phyloP scores from a whole-genome alignment of 2,113 vertebrate species.

The Hippocampus barbouri region DNA sequence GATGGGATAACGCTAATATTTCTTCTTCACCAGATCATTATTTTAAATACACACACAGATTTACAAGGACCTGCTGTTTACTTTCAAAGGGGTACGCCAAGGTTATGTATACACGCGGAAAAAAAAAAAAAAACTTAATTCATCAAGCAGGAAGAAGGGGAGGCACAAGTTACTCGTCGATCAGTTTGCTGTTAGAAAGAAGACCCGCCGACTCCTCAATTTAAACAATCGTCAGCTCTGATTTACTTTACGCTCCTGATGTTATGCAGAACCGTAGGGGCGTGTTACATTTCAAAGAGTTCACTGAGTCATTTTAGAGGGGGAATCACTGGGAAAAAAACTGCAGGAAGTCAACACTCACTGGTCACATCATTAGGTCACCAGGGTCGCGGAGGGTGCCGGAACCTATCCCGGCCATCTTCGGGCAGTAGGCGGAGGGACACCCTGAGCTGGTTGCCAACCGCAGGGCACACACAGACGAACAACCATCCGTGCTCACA shows the following conservation, averaged over 20 bases:
- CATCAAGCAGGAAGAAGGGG: background rate
- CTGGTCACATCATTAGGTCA: too few relatives aligned
- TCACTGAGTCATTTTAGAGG: background rate
- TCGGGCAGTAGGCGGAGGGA: too few relatives aligned
- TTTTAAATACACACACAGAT: background rate
- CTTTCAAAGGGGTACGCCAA: background rate
- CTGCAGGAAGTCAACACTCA: background rate
- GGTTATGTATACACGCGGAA: background rate
- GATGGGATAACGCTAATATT: background rate
- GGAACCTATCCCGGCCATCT: too few relatives aligned
- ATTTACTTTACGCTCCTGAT: slow-evolving; percentile 37
- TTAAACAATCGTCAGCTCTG: slow-evolving; percentile 39
- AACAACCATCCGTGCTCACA: too few relatives aligned
- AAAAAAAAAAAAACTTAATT: background rate
- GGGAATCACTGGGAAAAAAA: background rate
- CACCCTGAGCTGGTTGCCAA: too few relatives aligned
- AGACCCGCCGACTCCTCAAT: background rate
- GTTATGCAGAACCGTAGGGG: slow-evolving; percentile 23
- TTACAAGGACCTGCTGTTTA: background rate
- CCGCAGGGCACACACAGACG: too few relatives aligned
- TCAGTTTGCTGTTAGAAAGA: background rate
- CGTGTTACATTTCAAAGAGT: background rate
- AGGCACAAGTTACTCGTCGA: background rate
- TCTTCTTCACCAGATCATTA: background rate
- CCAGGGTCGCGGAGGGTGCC: too few relatives aligned